Percentiles rank a stretch among this genome's conserved stretches.
phyloP scores from a whole-genome alignment of 2,888 invertebrate species.

The Sinodicranocentrus sp. region DNA sequence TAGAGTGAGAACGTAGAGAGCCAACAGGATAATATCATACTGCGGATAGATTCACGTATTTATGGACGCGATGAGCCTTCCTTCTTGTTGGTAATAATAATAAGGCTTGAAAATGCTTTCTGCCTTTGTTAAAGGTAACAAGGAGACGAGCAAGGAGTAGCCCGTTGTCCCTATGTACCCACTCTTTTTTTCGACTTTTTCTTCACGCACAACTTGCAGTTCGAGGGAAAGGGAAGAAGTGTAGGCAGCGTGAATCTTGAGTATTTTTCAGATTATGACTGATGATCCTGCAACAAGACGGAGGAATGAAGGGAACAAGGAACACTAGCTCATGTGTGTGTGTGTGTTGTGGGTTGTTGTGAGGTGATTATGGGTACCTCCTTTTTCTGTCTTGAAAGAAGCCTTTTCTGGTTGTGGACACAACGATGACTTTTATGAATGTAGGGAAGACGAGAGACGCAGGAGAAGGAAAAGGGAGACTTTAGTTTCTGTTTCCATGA shows the following conservation, averaged over 20 bases:
- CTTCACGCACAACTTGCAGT: slow-evolving; percentile 54
- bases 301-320: slow-evolving; percentile 48
- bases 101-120: slow-evolving; percentile 65
- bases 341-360: slow-evolving; percentile 17
- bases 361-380: slow-evolving; percentile 31
- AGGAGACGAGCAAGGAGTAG: slow-evolving; percentile 26
- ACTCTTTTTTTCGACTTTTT: slow-evolving; percentile 13
- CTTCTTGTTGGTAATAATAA: slow-evolving; percentile 67
- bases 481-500: slow-evolving; percentile 56
- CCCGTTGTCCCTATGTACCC: slow-evolving; percentile 20
- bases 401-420: slow-evolving; percentile 16
- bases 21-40: slow-evolving; percentile 61
- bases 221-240: slow-evolving; percentile 18
- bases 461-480: slow-evolving; percentile 33
- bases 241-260: background rate
- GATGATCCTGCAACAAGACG: slow-evolving; percentile 46
- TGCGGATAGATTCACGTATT: slow-evolving; percentile 31
- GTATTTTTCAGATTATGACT: slow-evolving; percentile 47
- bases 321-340: slow-evolving; percentile 21
- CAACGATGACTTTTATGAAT: slow-evolving; percentile 49
- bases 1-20: slow-evolving; percentile 27
- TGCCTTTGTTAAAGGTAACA: slow-evolving; percentile 58
- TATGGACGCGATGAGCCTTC: slow-evolving; percentile 40
- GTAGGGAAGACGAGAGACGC: slow-evolving; percentile 12
- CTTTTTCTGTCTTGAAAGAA: slow-evolving; percentile 17